phyloP scores from a whole-genome alignment of 1,140 invertebrate species.

The Steinernema feltiae region DNA sequence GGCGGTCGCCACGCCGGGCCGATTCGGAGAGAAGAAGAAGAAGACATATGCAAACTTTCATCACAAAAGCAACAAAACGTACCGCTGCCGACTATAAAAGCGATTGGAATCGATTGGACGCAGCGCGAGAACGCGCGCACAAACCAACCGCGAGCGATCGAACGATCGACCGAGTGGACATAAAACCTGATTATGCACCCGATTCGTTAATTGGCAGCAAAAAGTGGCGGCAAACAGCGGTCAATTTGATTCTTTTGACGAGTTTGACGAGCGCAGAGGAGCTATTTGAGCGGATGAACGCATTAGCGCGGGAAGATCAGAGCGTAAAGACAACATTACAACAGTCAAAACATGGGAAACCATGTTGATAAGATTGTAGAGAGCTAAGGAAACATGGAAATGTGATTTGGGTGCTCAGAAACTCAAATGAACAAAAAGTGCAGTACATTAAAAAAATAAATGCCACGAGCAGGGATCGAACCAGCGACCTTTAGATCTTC shows the following conservation, averaged over 20 bases:
- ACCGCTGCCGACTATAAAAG: not conserved
- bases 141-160: not conserved
- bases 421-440: too few relatives aligned
- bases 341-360: too few relatives aligned
- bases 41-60: not conserved
- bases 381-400: too few relatives aligned
- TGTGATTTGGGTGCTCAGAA: too few relatives aligned
- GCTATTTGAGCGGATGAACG: not conserved
- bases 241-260: not conserved
- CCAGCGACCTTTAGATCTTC: slow-evolving; percentile 61
- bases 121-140: not conserved
- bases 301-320: not conserved
- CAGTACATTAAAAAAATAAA: too few relatives aligned
- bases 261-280: too few relatives aligned
- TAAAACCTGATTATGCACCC: not conserved
- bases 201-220: not conserved
- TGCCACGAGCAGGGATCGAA: slow-evolving; percentile 56
- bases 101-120: not conserved
- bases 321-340: too few relatives aligned
- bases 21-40: too few relatives aligned
- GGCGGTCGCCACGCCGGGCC: too few relatives aligned
- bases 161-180: not conserved
- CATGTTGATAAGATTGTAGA: too few relatives aligned
- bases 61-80: not conserved
- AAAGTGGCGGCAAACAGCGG: not conserved